Evolutionary conservation across 2,888 invertebrate genomes (phyloP).

Genomic region (Noctua janthina): DNA sequence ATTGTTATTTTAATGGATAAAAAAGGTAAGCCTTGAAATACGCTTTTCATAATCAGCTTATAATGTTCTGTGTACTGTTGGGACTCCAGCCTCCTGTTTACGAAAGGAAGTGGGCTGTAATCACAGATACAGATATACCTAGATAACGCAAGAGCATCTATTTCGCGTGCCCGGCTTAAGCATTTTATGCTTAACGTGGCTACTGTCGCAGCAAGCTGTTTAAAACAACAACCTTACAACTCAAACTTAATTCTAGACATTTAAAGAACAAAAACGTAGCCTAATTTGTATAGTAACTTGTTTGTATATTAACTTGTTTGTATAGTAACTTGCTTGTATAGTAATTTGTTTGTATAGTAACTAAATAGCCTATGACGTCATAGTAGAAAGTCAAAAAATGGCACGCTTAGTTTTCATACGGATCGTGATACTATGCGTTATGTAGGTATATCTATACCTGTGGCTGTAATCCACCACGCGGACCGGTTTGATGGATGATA

Average conservation of each 20-base stretch:
- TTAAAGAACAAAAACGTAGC: not conserved
- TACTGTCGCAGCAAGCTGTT: not conserved
- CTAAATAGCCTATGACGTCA: not conserved
- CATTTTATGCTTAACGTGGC: not conserved
- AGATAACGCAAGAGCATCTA: not conserved
- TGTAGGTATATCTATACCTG: not conserved
- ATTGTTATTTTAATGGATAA: slow-evolving; percentile 2
- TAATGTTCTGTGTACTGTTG: not conserved
- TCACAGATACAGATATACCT: not conserved
- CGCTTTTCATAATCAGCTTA: not conserved
- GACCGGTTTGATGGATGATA: not conserved
- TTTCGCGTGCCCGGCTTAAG: not conserved
- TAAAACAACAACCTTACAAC: not conserved
- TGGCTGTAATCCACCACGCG: not conserved
- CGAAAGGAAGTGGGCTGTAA: not conserved
- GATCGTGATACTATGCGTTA: no score
- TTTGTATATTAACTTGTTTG: no score
- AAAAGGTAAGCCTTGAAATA: not conserved
- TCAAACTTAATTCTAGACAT: not conserved
- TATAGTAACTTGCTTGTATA: no score
- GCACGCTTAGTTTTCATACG: no score
- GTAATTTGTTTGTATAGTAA: no score
- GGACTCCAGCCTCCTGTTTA: not conserved
- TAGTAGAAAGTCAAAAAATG: no score
- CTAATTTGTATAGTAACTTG: no score